phyloP scores from a whole-genome alignment of 2,113 vertebrate genomes.

The Lepisosteus osseus region DNA sequence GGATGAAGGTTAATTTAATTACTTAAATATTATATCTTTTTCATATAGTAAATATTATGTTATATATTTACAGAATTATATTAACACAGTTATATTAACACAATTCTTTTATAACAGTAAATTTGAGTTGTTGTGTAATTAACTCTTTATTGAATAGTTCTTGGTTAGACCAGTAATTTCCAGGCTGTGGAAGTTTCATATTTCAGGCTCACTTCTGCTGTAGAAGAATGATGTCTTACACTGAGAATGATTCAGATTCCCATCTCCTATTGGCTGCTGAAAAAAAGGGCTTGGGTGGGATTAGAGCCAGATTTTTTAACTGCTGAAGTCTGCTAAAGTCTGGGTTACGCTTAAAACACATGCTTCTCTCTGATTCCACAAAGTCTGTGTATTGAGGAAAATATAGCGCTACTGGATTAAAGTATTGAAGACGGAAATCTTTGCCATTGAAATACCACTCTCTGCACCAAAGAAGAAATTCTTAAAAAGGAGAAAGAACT shows the following conservation, averaged over 20 bases:
- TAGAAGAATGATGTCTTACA: conserved; percentile 49
- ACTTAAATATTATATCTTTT: too few species aligned
- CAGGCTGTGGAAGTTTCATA: conserved; percentile 47
- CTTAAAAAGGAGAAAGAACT: conserved; percentile 16
- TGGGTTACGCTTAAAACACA: conserved; percentile 95
- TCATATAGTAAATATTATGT: too few species aligned
- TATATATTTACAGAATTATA: too few species aligned
- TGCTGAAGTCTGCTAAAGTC: conserved; percentile 69
- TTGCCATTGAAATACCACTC: background rate
- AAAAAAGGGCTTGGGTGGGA: conserved; percentile 52
- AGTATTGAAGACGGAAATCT: conserved; percentile 34
- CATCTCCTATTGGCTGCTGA: conserved; percentile 58
- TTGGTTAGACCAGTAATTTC: background rate
- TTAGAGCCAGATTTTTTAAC: conserved; percentile 62
- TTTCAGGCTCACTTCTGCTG: conserved; percentile 67
- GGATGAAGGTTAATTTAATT: too few species aligned
- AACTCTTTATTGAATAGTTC: background rate
- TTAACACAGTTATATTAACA: too few species aligned
- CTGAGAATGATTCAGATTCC: conserved; percentile 51
- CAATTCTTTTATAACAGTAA: too few species aligned
- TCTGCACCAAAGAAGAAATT: conserved; percentile 23
- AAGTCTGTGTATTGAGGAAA: conserved; percentile 62
- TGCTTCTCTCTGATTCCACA: conserved; percentile 71
- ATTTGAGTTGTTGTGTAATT: too few species aligned
- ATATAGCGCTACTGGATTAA: conserved; percentile 63